These are phyloP conservation scores for Nomada flava DNA, from an alignment of 2,888 invertebrate genomes.

Conservation along the genomic window DNA sequence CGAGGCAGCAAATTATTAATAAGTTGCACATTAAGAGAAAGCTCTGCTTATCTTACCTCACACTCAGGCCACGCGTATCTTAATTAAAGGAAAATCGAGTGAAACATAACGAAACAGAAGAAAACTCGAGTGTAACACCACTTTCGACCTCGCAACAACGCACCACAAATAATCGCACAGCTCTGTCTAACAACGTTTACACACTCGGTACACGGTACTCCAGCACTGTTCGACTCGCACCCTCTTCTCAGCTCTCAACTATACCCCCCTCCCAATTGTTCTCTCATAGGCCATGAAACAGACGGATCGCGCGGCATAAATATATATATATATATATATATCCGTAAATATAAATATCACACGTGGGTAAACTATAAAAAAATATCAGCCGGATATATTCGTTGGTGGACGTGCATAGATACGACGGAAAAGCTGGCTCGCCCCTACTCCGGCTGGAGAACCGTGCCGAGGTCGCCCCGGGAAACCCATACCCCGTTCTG, in stretches of 20 bases:
- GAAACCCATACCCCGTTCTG: slow-evolving; percentile 8
- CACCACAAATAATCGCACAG: neutral
- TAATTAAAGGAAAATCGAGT: too few relatives aligned
- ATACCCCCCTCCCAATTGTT: neutral
- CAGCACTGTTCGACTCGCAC: neutral
- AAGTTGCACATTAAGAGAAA: too few relatives aligned
- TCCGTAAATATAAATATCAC: slow-evolving; percentile 61
- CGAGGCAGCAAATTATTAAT: too few relatives aligned
- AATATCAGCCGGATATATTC: slow-evolving; percentile 63
- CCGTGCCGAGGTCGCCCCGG: slow-evolving; percentile 18
- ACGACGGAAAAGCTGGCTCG: slow-evolving; percentile 32
- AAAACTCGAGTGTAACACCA: neutral
- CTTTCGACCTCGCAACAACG: slow-evolving; percentile 10
- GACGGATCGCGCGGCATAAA: slow-evolving; percentile 58
- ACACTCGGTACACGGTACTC: neutral
- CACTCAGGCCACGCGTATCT: too few relatives aligned
- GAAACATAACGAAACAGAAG: too few relatives aligned
- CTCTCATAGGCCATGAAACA: slow-evolving; percentile 58
- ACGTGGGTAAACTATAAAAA: slow-evolving; percentile 63
- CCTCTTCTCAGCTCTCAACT: neutral
- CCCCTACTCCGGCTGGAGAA: slow-evolving; percentile 5
- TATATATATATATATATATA: slow-evolving; percentile 18
- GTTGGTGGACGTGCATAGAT: slow-evolving; percentile 34
- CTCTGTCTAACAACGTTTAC: too few relatives aligned
- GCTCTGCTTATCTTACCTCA: too few relatives aligned